Conservation (phyloP, 2,113 vertebrate genomes). For the Macroglossus sobrinus region DNA sequence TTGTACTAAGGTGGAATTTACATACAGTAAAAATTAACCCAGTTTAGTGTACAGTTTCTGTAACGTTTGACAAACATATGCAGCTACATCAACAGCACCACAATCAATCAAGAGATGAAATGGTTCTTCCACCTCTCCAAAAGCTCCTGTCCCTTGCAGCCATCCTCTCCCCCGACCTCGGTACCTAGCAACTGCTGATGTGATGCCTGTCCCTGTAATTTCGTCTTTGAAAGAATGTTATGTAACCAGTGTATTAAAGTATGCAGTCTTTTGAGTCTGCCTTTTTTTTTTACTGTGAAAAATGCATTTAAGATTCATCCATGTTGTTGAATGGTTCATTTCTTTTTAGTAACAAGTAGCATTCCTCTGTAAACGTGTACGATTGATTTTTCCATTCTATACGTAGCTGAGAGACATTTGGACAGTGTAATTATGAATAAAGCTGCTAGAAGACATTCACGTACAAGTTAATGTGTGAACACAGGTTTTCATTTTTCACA, state of each 20-base stretch:
- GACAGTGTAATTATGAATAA: background rate
- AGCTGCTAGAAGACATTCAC: background rate
- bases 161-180: background rate
- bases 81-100: background rate
- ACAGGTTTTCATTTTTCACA: background rate
- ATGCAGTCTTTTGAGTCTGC: background rate
- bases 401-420: background rate
- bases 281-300: background rate
- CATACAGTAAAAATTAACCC: background rate
- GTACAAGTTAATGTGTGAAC: background rate
- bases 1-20: background rate
- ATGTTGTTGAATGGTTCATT: background rate
- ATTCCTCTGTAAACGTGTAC: background rate
- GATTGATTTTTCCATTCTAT: background rate
- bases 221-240: background rate
- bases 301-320: background rate
- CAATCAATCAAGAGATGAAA: background rate
- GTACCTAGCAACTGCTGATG: background rate
- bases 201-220: background rate
- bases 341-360: background rate
- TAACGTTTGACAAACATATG: background rate
- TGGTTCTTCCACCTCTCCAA: background rate
- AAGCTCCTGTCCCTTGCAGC: background rate
- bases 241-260: background rate
- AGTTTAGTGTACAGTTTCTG: background rate